A percentile compares a stretch with the other conserved stretches of the same genome.
phyloP scores from a whole-genome alignment of 2,113 vertebrate species.

The Megaleporinus macrocephalus region DNA sequence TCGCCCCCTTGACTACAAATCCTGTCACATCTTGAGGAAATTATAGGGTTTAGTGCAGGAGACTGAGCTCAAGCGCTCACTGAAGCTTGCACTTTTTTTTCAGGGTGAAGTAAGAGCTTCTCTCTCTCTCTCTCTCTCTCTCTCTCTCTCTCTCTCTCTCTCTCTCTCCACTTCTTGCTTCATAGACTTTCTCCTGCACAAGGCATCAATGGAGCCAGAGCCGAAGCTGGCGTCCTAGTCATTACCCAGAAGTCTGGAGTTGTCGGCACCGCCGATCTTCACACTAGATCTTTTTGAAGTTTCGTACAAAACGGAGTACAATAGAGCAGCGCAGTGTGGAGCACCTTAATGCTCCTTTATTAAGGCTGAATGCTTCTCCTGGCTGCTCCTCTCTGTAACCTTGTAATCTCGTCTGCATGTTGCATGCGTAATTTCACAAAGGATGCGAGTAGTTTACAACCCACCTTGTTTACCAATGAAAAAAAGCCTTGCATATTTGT shows the following conservation, averaged over 20 bases:
- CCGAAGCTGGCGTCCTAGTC: neutral
- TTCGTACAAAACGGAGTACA: neutral
- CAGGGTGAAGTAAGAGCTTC: neutral
- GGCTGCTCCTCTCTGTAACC: neutral
- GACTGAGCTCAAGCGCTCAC: constrained; percentile 8
- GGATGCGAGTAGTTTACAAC: neutral
- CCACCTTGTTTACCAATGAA: neutral
- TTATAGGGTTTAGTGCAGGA: constrained; percentile 16
- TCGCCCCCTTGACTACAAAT: neutral
- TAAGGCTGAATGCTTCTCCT: neutral
- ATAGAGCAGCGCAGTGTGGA: neutral
- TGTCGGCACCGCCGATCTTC: neutral
- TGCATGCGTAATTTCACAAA: constrained; percentile 8
- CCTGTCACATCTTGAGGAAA: constrained; percentile 4
- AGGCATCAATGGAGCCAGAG: constrained; percentile 1
- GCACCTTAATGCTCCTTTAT: neutral
- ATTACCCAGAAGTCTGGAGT: too few species aligned
- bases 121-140: too few species aligned
- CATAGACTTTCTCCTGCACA: neutral
- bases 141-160: too few species aligned
- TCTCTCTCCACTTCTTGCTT: neutral
- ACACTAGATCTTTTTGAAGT: too few species aligned
- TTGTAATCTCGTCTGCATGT: neutral
- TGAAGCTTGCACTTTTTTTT: constrained; percentile 4
- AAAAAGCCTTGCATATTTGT: neutral